Base-by-base conservation (phyloP, 2,888 invertebrate species). In the Andrena fulva region DNA sequence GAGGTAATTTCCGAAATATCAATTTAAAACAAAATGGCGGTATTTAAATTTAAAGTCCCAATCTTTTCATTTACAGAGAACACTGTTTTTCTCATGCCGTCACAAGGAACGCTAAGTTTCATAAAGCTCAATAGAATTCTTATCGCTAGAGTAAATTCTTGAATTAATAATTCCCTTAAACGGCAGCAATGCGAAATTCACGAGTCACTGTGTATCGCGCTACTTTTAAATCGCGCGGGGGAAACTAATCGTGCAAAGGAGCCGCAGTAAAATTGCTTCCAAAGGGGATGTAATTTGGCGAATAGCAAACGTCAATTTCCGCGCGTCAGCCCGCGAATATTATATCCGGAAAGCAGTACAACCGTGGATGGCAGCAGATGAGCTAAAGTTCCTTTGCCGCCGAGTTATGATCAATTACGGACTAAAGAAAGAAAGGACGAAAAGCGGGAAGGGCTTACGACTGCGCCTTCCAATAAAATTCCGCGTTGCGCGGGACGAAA, bases 331-430 rank as follows among this genome's bases (percentile, higher is more conserved):
- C 64, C 50, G 63, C 33, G 72, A 52, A 52, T 62, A 54, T 56
- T 24, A 20, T 52, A 42, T 73, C 67, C 20, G 27, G 10, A 12
- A 54, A 50, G 62, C 35, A 62, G 24, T 29, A 29, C 12, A 33
- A 60, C 33, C 29, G 64, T 67, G 67, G 20, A 56, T n/a, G 29
- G 29, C 7, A 62, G n/a, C 24, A n/a, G 42, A 68, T 68, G 68
- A 73, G 66, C 59, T 75, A 42, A 79, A 81, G 81, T 66, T 81
- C 79, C 69, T 79, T 77, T 42, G 82, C 20, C 70, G 50, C 69
- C 72, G 70, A 87, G 80, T 85, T 85, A 85, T 60, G 84, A 82
- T 73, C 73, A 80, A 84, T 82, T 80, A 83, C 56, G 80, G 66
- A 72, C 63, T 74, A 75, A 70, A 66, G 77, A 35, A 72, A 69